Conservation (phyloP, 2,113 vertebrate species). For the Gambusia affinis region DNA sequence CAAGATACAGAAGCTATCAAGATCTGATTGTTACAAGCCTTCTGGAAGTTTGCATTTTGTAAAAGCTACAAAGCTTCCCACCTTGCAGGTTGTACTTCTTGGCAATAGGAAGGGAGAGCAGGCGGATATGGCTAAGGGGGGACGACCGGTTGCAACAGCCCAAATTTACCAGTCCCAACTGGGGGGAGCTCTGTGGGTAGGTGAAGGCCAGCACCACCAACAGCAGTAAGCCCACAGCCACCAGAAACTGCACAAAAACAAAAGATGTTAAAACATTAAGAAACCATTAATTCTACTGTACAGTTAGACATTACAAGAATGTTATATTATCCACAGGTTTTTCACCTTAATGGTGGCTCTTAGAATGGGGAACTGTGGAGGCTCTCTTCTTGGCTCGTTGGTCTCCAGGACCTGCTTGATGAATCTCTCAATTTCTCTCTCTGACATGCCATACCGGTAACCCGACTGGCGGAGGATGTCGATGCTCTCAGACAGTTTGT, state of each 20-base stretch:
- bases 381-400: constrained; percentile 89
- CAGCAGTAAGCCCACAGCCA: constrained; percentile 86
- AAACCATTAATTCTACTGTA: background rate
- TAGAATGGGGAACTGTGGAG: constrained; percentile 86
- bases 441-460: constrained; percentile 94
- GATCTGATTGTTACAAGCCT: background rate
- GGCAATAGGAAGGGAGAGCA: constrained; percentile 91
- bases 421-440: constrained; percentile 94
- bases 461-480: constrained; percentile 93
- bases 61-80: constrained; percentile 24
- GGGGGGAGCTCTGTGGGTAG: constrained; percentile 83
- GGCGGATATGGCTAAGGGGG: constrained; percentile 87
- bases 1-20: background rate
- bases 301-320: too few relatives aligned
- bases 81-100: constrained; percentile 94
- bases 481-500: constrained; percentile 94
- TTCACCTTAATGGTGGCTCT: constrained; percentile 85
- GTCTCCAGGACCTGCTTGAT: constrained; percentile 93
- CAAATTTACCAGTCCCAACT: constrained; percentile 80
- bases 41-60: background rate
- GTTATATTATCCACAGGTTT: background rate
- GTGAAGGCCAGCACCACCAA: constrained; percentile 85
- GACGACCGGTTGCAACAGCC: constrained; percentile 86
- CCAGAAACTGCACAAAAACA: constrained; percentile 77
- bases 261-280: background rate